These are phyloP conservation scores for Pongo abelii DNA, from an alignment of 2,113 vertebrate genomes.

Conservation along the genomic window DNA sequence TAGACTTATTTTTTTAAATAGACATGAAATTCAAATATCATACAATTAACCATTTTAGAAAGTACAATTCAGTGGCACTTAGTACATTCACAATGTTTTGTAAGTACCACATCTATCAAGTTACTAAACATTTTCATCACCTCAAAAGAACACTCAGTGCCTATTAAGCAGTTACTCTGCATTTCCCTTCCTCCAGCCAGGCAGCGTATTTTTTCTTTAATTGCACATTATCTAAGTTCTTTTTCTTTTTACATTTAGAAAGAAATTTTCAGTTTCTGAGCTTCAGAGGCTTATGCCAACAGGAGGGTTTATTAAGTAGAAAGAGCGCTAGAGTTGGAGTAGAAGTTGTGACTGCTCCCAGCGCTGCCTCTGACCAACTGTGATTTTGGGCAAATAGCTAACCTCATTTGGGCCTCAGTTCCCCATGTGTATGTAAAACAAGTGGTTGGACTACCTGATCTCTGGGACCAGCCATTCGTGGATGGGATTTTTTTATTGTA, in stretches of 20 bases:
- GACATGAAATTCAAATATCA: not conserved
- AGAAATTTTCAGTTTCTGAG: not conserved
- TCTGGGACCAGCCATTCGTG: not conserved
- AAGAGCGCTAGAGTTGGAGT: not conserved
- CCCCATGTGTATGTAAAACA: not conserved
- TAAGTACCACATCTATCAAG: not conserved
- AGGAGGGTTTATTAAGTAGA: not conserved
- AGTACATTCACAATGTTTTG: not conserved
- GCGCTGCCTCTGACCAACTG: not conserved
- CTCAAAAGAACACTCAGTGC: not conserved
- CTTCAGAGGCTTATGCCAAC: not conserved
- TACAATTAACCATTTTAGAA: not conserved
- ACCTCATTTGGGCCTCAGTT: not conserved
- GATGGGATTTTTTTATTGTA: not conserved
- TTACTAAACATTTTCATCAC: constrained; percentile 1
- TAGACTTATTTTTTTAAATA: not conserved
- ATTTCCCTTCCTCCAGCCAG: not conserved
- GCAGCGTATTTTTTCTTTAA: not conserved
- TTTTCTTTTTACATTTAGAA: not conserved
- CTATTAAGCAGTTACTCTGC: not conserved
- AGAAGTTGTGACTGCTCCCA: not conserved
- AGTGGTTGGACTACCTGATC: not conserved
- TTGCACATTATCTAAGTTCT: not conserved
- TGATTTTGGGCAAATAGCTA: not conserved
- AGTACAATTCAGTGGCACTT: not conserved